Percentiles rank a stretch among this genome's conserved stretches.
phyloP scores from a whole-genome alignment of 1,140 invertebrate species.

The Macrobrachium nipponense region DNA sequence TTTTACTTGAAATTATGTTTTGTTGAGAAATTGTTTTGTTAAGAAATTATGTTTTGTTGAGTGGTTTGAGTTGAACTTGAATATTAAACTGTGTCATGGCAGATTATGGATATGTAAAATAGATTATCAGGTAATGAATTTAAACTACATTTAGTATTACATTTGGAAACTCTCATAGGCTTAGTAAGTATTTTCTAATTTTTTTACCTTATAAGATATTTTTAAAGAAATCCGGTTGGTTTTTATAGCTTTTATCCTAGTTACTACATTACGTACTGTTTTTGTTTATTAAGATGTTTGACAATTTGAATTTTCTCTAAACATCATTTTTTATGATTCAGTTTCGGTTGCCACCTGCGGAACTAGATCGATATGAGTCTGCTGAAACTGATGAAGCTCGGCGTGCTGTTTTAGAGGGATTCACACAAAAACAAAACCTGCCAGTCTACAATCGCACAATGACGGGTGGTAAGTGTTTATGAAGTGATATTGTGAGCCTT shows the following conservation, averaged over 20 bases:
- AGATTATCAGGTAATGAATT: no score
- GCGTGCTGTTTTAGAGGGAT: conserved; percentile 66
- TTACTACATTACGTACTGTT: background rate
- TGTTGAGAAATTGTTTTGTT: no score
- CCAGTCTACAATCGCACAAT: conserved; percentile 81
- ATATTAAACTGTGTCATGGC: no score
- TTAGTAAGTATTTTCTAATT: no score
- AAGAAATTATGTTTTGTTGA: no score
- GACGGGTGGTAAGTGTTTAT: conserved; percentile 74
- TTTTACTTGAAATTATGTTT: no score
- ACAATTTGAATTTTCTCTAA: background rate
- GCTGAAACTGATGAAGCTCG: conserved; percentile 65
- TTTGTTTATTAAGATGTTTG: background rate
- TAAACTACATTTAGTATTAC: no score
- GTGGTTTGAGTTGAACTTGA: no score
- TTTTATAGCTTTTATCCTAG: background rate
- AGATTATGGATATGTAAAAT: no score
- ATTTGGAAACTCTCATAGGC: no score
- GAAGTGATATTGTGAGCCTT: background rate
- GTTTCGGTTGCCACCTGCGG: conserved; percentile 62
- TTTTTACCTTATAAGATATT: no score
- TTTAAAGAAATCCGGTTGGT: no score
- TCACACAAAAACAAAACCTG: conserved; percentile 81
- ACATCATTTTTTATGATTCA: conserved; percentile 27
- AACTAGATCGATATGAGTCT: conserved; percentile 65